Evolutionary conservation across 1,140 invertebrate genomes (phyloP), one percentile per base, ranked within the genome.

Genomic region (Hylaeus anthracinus): DNA sequence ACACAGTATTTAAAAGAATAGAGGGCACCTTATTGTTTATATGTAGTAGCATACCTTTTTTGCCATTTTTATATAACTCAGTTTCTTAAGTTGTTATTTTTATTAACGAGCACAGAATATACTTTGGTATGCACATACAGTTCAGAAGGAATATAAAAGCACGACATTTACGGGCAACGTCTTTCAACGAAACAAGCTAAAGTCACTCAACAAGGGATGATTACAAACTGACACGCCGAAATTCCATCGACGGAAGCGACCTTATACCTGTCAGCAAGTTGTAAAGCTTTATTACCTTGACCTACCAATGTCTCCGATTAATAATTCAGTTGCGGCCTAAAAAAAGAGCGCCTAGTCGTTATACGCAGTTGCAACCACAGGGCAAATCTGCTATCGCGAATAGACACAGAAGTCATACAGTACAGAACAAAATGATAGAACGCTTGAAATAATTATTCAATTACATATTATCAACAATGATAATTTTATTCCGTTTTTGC

Each of bases 11-110:
- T 9, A 63, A 39, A 65, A 12, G 39, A 45, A 41, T 12, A 6
- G 1, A 15, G 45, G 41, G 45, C 2, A 2, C 51, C 6, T 51
- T 4, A 9, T 37, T 26, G 37, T 43, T 51, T 15, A 43, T 8
- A 64, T 4, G 6, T 39, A 15, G 9, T 48, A 74, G 5, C 8
- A 10, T 85, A 89, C 88, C 85, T 86, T 86, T 66, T 88, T 89
- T 1, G 88, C 85, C 83, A 88, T 88, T 53, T 39, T 53, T 0
- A 53, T 73, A n/a, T n/a, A 2, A 48, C 15, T 14, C 60, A 26
- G 4, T 39, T 58, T 26, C 10, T 65, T 53, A 1, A 26, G 45
- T 63, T 75, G 14, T 10, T 60, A 61, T 61, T 15, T 51, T 51
- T 51, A 51, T 51, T 10, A 51, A 51, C 51, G 9, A 10, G 51